Conservation (phyloP, 1,140 invertebrate species). For the Battus philenor region DNA sequence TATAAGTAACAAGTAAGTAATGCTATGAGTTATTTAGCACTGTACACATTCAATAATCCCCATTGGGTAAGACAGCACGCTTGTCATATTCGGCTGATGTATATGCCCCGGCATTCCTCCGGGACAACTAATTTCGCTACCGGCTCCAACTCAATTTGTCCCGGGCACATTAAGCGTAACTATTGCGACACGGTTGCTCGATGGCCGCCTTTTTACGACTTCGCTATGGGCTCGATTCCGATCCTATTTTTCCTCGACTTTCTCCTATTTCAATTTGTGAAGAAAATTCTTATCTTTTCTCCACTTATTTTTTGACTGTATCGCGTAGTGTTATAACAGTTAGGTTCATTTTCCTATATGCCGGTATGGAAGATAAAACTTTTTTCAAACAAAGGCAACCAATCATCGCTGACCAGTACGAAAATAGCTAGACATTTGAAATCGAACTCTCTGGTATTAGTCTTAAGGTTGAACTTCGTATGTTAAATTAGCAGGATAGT, state of each 20-base stretch:
- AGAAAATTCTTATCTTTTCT: constrained; percentile 35
- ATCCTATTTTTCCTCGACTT: constrained; percentile 37
- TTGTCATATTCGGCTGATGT: constrained; percentile 12
- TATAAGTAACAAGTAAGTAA: too few species aligned
- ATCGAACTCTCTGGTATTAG: constrained; percentile 20
- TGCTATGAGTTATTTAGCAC: too few species aligned
- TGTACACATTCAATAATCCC: constrained; percentile 4
- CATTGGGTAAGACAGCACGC: constrained; percentile 6
- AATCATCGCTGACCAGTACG: constrained; percentile 62
- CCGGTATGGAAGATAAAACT: constrained; percentile 24
- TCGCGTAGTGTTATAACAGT: constrained; percentile 6
- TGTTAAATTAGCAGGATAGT: constrained; percentile 18
- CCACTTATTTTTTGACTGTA: neutral
- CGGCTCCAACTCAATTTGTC: constrained; percentile 68
- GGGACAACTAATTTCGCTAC: constrained; percentile 61
- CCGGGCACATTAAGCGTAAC: constrained; percentile 65
- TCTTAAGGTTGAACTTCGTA: constrained; percentile 25
- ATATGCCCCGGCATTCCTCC: constrained; percentile 27
- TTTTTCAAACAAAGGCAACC: constrained; percentile 29
- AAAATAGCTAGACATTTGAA: constrained; percentile 6
- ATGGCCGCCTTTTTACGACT: constrained; percentile 54
- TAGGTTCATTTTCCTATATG: constrained; percentile 28
- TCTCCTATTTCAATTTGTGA: constrained; percentile 67
- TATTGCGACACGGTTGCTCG: constrained; percentile 59
- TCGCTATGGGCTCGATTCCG: constrained; percentile 44